phyloP scores from a whole-genome alignment of 2,888 invertebrate species.

The Rhorus exstirpatorius region DNA sequence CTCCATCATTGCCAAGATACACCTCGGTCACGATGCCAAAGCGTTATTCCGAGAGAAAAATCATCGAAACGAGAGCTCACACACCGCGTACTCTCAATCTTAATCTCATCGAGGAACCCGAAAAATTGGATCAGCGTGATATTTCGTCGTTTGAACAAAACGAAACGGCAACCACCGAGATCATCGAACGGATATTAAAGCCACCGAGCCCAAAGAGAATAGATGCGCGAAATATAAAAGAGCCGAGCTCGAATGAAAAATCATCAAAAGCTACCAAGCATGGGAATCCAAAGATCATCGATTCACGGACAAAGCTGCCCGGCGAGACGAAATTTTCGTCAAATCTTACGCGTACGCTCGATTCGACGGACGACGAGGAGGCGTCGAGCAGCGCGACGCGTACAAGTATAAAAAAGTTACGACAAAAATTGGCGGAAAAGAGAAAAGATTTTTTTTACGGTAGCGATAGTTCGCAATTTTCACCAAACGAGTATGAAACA shows the following conservation, averaged over 20 bases:
- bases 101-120: slow-evolving; percentile 36
- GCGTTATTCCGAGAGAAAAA: slow-evolving; percentile 39
- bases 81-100: slow-evolving; percentile 21
- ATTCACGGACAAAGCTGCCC: slow-evolving; percentile 1
- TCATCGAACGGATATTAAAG: slow-evolving; percentile 36
- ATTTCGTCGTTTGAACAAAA: slow-evolving; percentile 12
- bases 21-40: slow-evolving; percentile 53
- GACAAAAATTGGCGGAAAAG: slow-evolving; percentile 75
- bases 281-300: neutral
- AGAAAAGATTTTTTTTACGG: slow-evolving; percentile 79
- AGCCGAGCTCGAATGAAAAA: slow-evolving; percentile 43
- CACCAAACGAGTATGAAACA: too few relatives aligned
- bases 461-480: slow-evolving; percentile 64
- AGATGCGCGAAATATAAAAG: slow-evolving; percentile 50
- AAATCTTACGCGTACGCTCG: neutral
- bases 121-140: neutral
- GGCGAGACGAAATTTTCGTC: neutral
- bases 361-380: slow-evolving; percentile 69
- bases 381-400: slow-evolving; percentile 70
- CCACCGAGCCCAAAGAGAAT: slow-evolving; percentile 15
- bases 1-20: slow-evolving; percentile 25
- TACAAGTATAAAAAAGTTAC: slow-evolving; percentile 74
- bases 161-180: neutral
- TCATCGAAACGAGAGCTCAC: neutral
- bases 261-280: neutral